Percentiles rank a stretch among this genome's conserved stretches.
Evolutionary conservation across 2,888 invertebrate species (phyloP).

Genomic region (Conus canariensis): DNA sequence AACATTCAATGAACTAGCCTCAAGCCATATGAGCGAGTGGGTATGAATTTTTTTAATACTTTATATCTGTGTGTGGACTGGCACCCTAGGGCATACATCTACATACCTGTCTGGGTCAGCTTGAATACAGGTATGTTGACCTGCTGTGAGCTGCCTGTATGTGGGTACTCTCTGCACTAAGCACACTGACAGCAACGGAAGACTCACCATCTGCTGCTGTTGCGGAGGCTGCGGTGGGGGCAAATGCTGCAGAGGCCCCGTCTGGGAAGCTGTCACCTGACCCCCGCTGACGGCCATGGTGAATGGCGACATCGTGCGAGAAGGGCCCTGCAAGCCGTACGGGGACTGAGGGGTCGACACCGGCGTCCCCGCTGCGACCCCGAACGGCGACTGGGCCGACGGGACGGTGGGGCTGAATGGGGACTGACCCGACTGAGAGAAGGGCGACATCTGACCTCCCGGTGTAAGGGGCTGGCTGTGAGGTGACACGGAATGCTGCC

Average conservation of each 20-base stretch:
- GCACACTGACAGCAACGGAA: no score
- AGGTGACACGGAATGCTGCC: slow-evolving; percentile 53
- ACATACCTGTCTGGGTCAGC: no score
- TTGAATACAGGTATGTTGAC: no score
- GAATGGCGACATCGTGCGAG: slow-evolving; percentile 58
- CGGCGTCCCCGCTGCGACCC: slow-evolving; percentile 45
- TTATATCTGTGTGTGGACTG: no score
- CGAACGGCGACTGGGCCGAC: slow-evolving; percentile 54
- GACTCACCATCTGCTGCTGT: slow-evolving; percentile 25
- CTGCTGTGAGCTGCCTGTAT: no score
- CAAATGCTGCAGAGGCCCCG: slow-evolving; percentile 39
- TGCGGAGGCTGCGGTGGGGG: slow-evolving; percentile 51
- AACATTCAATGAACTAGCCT: no score
- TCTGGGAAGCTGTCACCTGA: slow-evolving; percentile 47
- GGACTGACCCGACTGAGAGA: slow-evolving; percentile 65
- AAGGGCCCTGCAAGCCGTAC: slow-evolving; percentile 52
- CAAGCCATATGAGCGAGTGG: no score
- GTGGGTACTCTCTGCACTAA: no score
- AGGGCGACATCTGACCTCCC: slow-evolving; percentile 65
- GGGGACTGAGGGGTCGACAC: slow-evolving; percentile 67
- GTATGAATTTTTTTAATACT: no score
- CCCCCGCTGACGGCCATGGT: slow-evolving; percentile 55
- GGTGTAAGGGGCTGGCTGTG: slow-evolving; percentile 57
- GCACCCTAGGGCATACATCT: no score
- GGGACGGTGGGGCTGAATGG: slow-evolving; percentile 65